Conservation (phyloP, 1,140 invertebrate species). For the Macrobrachium rosenbergii region DNA sequence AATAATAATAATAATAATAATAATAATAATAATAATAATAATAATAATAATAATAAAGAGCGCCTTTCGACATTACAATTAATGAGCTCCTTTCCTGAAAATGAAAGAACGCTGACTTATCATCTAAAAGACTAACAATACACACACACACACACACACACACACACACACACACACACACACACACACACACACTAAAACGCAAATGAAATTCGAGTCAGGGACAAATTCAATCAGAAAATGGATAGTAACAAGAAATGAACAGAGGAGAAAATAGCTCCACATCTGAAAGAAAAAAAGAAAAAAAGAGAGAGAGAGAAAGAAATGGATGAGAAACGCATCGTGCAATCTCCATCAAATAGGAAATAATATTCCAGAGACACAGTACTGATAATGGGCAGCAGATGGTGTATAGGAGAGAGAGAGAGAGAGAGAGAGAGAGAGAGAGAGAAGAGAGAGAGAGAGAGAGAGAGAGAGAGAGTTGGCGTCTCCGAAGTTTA, state of each 20-base stretch:
- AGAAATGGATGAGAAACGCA: not conserved
- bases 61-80: too few relatives aligned
- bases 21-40: slow-evolving; percentile 2
- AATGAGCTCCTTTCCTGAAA: not conserved
- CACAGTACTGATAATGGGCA: not conserved
- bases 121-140: not conserved
- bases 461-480: not conserved
- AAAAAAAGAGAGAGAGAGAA: not conserved
- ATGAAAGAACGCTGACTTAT: not conserved
- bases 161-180: not conserved
- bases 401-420: too few relatives aligned
- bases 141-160: not conserved
- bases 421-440: too few relatives aligned
- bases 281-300: not conserved
- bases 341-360: not conserved
- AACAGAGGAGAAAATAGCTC: not conserved
- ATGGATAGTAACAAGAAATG: not conserved
- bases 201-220: not conserved
- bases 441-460: too few relatives aligned
- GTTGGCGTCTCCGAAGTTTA: too few relatives aligned
- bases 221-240: not conserved
- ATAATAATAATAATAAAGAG: not conserved
- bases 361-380: not conserved
- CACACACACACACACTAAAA: not conserved
- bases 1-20: not conserved